Evolutionary conservation across 1,140 invertebrate genomes (phyloP).

Genomic region (Calliphora vicina): DNA sequence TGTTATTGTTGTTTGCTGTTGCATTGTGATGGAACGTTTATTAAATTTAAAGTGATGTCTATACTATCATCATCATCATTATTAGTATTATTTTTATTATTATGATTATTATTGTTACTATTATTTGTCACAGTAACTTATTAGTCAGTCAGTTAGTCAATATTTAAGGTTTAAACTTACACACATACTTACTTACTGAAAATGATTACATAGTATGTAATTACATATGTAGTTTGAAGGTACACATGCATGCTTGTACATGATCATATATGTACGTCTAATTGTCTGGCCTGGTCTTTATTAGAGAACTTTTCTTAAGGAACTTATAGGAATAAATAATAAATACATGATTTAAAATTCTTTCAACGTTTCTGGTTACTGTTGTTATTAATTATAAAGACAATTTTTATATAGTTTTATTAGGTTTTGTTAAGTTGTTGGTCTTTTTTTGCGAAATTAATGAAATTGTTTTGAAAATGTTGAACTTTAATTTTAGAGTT

Average conservation of each 20-base stretch:
- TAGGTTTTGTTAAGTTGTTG: no score
- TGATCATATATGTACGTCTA: background rate
- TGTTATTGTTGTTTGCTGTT: background rate
- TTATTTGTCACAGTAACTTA: constrained; percentile 10
- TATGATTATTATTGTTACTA: background rate
- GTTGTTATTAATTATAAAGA: background rate
- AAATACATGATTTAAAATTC: background rate
- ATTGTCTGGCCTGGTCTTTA: background rate
- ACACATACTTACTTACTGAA: background rate
- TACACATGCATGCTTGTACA: no score
- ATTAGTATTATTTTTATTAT: background rate
- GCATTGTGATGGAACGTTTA: constrained; percentile 2
- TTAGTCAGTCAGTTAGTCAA: background rate
- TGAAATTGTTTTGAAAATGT: no score
- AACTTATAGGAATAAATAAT: background rate
- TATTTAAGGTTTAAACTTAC: background rate
- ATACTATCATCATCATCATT: background rate
- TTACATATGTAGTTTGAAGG: background rate
- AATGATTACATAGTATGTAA: background rate
- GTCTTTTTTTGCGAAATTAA: no score
- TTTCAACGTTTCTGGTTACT: background rate
- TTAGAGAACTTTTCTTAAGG: no score
- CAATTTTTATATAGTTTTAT: background rate
- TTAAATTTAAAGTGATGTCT: constrained; percentile 14
- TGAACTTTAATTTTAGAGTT: no score